A percentile compares a stretch with the other conserved stretches of the same genome.
Evolutionary conservation across 2,113 vertebrate species (phyloP).

Genomic region (Peromyscus polionotus): DNA sequence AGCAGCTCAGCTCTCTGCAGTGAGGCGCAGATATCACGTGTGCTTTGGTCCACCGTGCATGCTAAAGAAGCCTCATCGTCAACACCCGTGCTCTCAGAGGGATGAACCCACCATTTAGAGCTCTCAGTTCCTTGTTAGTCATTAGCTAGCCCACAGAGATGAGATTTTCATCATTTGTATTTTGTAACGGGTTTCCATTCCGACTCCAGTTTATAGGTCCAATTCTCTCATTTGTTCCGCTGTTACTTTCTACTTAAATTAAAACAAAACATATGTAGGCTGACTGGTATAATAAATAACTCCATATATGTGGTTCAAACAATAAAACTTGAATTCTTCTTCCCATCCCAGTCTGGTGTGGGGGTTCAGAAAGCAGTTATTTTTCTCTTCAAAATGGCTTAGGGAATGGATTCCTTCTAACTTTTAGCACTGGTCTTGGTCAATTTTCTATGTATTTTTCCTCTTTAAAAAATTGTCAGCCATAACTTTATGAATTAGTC

Average conservation of each 20-base stretch:
- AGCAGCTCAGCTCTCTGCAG: not conserved
- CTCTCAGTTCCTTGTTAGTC: not conserved
- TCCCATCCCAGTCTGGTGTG: not conserved
- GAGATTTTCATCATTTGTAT: not conserved
- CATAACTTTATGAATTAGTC: not conserved
- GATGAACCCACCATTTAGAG: not conserved
- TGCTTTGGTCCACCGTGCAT: not conserved
- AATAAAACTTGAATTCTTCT: not conserved
- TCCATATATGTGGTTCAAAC: not conserved
- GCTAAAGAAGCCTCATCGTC: not conserved
- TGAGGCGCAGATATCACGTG: not conserved
- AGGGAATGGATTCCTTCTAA: slow-evolving; percentile 21
- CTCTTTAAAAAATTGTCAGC: not conserved
- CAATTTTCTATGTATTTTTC: not conserved
- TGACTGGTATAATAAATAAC: not conserved
- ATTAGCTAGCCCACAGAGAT: not conserved
- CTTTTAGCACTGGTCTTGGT: not conserved
- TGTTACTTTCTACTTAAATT: not conserved
- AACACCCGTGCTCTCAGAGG: not conserved
- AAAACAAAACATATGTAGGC: not conserved
- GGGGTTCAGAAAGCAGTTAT: not conserved
- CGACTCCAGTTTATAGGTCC: not conserved
- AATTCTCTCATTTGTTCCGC: not conserved
- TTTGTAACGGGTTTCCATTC: slow-evolving; percentile 23
- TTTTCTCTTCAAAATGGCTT: not conserved